Conservation (phyloP, 2,797 vertebrate genomes). For the Peromyscus aztecus region DNA sequence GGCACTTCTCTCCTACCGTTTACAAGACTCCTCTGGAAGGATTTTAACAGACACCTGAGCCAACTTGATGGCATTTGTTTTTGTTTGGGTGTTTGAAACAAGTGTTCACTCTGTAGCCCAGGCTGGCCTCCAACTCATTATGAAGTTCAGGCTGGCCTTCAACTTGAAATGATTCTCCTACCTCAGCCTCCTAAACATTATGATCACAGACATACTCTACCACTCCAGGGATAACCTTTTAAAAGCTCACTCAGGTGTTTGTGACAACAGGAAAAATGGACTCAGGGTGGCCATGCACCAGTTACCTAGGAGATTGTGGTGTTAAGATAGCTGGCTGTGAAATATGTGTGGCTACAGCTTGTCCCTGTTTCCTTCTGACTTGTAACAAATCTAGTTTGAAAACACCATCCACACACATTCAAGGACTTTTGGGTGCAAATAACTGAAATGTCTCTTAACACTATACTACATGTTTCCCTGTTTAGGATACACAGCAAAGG, state of each 20-base stretch:
- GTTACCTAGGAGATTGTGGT: too few relatives aligned
- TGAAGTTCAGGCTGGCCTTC: not conserved
- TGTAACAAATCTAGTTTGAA: not conserved
- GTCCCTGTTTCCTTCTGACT: not conserved
- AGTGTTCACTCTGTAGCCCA: not conserved
- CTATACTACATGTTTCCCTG: not conserved
- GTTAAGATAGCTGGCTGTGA: not conserved
- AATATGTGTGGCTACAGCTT: not conserved
- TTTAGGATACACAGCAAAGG: not conserved
- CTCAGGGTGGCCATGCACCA: not conserved
- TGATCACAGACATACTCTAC: not conserved
- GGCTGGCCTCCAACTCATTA: not conserved
- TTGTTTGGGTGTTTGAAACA: not conserved
- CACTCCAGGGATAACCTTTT: not conserved
- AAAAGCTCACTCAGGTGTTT: not conserved
- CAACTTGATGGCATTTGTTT: not conserved
- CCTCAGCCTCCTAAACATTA: not conserved
- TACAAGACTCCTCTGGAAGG: not conserved
- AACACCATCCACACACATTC: not conserved
- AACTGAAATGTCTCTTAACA: not conserved
- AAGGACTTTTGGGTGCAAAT: not conserved
- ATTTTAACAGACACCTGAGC: not conserved
- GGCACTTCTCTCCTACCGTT: not conserved
- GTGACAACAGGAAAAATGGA: not conserved
- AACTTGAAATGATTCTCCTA: not conserved